phyloP scores from a whole-genome alignment of 1,140 invertebrate genomes.

The Panagrolaimus sp. region DNA sequence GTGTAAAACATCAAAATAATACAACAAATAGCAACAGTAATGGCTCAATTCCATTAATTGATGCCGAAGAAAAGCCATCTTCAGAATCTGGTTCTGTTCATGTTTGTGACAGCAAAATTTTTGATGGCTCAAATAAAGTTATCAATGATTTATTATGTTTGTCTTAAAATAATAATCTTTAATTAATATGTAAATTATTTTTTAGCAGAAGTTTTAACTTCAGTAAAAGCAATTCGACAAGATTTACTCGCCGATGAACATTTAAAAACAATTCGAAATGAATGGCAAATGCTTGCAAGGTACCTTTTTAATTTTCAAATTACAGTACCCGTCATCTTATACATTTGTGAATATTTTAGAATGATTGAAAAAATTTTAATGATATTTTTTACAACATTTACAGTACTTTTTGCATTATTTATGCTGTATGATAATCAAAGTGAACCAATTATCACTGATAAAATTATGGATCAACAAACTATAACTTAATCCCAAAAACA shows the following conservation, averaged over 20 bases:
- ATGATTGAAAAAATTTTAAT: conserved; percentile 55
- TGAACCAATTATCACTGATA: conserved; percentile 41
- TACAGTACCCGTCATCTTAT: background rate
- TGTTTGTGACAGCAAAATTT: background rate
- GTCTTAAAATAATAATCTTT: too few species aligned
- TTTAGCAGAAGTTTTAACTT: conserved; percentile 32
- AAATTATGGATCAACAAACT: conserved; percentile 15
- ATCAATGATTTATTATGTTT: background rate
- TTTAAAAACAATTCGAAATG: conserved; percentile 47
- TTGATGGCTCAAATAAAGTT: conserved; percentile 19
- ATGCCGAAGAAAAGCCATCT: conserved; percentile 9
- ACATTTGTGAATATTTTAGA: conserved; percentile 30
- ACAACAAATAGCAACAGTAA: conserved; percentile 10
- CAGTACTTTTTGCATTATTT: conserved; percentile 48
- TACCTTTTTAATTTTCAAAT: background rate
- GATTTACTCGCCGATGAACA: conserved; percentile 52
- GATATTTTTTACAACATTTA: conserved; percentile 49
- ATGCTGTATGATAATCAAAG: conserved; percentile 56
- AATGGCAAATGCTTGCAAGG: conserved; percentile 55
- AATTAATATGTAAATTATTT: background rate
- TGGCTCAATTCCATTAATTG: conserved; percentile 8
- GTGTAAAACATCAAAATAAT: conserved; percentile 12
- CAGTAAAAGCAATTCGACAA: conserved; percentile 45
- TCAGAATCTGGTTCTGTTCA: conserved; percentile 9
- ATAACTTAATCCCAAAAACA: background rate